These are phyloP conservation scores for Premnoplex brunnescens DNA, from an alignment of 2,797 vertebrate species.

Conservation along the genomic window DNA sequence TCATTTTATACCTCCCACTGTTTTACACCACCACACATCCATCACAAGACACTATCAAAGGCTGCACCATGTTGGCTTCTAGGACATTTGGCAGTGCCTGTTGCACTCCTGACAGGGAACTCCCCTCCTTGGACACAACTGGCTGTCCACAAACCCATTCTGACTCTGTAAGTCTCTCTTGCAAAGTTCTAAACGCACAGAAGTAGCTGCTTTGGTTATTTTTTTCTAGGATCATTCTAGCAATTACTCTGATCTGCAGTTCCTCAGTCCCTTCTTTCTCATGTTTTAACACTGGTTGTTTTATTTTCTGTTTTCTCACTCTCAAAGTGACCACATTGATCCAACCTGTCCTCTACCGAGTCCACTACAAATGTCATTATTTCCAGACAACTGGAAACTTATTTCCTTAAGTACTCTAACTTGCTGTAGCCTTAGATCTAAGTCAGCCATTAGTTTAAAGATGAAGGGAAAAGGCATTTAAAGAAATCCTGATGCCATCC, in stretches of 20 bases:
- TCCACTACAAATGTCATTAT: background rate
- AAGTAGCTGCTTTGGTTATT: background rate
- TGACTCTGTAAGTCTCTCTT: background rate
- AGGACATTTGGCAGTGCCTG: background rate
- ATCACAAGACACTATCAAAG: background rate
- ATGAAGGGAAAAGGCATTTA: background rate
- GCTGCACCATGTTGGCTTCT: background rate
- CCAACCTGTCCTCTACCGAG: background rate
- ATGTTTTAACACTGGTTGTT: background rate
- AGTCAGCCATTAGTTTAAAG: background rate
- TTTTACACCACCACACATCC: background rate
- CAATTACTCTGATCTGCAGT: background rate
- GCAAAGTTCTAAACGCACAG: background rate
- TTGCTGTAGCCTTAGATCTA: background rate
- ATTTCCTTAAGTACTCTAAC: background rate
- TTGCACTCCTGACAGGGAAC: background rate
- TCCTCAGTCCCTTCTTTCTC: background rate
- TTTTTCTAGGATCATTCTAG: background rate
- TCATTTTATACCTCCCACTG: background rate
- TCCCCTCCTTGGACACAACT: background rate
- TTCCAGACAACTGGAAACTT: background rate
- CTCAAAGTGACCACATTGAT: background rate
- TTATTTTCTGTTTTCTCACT: background rate
- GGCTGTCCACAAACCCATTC: background rate
- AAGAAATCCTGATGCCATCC: background rate